Base-by-base conservation (phyloP, 1,140 invertebrate species). In the Conus ventricosus region DNA sequence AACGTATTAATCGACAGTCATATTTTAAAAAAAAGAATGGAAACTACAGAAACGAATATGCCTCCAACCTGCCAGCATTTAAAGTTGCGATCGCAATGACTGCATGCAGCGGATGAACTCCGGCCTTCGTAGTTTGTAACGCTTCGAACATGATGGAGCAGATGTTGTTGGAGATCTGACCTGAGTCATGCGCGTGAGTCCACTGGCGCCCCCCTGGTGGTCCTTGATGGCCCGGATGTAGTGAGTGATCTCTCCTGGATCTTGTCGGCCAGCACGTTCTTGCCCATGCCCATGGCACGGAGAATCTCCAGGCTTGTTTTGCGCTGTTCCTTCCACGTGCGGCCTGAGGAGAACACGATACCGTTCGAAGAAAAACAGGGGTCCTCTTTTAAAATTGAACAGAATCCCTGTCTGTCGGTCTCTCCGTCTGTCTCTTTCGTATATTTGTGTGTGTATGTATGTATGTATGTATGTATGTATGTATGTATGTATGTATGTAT, bases 291-390 rank as follows among this genome's bases (percentile, higher is more conserved):
- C 86, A 98, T 96, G 85, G 96, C 96, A 94, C 97, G 97, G 15
- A 99, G 95, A 94, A 96, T 97, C 10, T 95, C 95, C 4, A 96
- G 95, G 1, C 97, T 96, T 90, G 98, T 97, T 91, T 96, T 97
- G 55, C 98, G 95, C 91, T 98, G 97, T 90, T 98, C 97, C 90
- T 96, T 97, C 98, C 98, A 99, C 25, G 97, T 92, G 11, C 96
- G 95, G 0, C 98, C 98, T 94, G 98, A 97, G 4, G 98, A 96
- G 88, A 67, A 86, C 3, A 89, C 88, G 7, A 92, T 78, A 5
- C 90, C 91, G 85, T 25, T 15, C 23, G 11, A 39, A 39, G 39
- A 39, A 39, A 54, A 54, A 39, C 39, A 39, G 39, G 39, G 39
- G 39, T 39, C 39, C 39, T 39, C 39, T 39, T 39, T 39, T 39